Evolutionary conservation across 2,888 invertebrate species (phyloP).

Genomic region (Philonicus albiceps): DNA sequence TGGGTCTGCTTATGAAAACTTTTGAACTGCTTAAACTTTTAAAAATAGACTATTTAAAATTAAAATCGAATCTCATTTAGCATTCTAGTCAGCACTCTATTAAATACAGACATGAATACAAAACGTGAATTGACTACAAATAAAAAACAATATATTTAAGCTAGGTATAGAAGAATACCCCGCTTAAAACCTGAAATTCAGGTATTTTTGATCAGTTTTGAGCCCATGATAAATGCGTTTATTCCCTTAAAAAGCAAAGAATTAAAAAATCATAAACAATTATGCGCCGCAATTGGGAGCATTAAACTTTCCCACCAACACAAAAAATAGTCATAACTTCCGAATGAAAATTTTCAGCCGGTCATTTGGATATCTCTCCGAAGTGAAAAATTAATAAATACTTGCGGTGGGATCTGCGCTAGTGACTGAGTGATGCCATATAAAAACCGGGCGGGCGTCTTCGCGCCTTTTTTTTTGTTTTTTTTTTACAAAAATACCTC

Average conservation of each 20-base stretch:
- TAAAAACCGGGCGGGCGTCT: background rate
- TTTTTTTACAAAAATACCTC: background rate
- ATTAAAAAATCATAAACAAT: background rate
- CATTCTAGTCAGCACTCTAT: background rate
- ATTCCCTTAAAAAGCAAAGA: background rate
- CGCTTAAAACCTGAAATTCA: background rate
- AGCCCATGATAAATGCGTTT: background rate
- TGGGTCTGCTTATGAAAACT: background rate
- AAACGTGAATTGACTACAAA: background rate
- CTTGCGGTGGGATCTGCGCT: background rate
- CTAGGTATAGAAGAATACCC: background rate
- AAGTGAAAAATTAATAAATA: background rate
- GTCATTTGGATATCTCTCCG: background rate
- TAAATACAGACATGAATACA: background rate
- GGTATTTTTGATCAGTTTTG: background rate
- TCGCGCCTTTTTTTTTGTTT: background rate
- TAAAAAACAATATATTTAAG: background rate
- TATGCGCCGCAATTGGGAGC: background rate
- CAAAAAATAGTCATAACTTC: background rate
- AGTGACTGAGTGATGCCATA: background rate
- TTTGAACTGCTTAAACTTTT: background rate
- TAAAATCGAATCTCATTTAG: background rate
- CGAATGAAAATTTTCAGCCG: background rate
- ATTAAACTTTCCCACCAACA: background rate
- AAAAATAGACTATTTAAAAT: background rate